A percentile compares a stretch with the other conserved stretches of the same genome.
phyloP scores from a whole-genome alignment of 2,113 vertebrate species.

The Bujurquina vittata region DNA sequence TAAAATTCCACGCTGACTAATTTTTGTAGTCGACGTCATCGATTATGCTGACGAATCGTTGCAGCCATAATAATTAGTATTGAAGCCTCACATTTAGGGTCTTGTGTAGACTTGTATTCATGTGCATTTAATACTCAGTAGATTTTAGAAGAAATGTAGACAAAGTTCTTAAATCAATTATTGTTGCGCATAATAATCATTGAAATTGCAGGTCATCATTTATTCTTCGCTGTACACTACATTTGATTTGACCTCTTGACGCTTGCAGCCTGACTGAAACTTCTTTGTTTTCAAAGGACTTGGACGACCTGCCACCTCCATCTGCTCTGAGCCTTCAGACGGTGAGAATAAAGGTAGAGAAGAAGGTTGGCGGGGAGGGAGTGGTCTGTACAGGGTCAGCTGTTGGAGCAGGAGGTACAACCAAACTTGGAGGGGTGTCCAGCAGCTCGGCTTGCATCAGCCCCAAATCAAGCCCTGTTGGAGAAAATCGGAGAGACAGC shows the following conservation, averaged over 20 bases:
- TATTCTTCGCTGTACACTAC: neutral
- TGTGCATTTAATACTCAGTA: neutral
- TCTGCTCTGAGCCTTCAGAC: slow-evolving; percentile 87
- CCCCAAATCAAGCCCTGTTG: slow-evolving; percentile 56
- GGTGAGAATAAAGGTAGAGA: slow-evolving; percentile 90
- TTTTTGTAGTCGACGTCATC: too few species aligned
- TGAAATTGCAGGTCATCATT: neutral
- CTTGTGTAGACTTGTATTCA: neutral
- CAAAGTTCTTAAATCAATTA: too few species aligned
- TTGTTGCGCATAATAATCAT: too few species aligned
- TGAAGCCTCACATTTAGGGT: neutral
- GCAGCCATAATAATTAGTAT: neutral
- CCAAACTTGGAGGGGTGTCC: slow-evolving; percentile 47
- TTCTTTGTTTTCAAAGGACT: slow-evolving; percentile 69
- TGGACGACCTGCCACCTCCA: slow-evolving; percentile 85
- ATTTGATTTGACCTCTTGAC: neutral
- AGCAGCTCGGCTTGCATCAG: slow-evolving; percentile 56
- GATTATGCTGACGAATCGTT: too few species aligned
- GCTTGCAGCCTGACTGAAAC: neutral
- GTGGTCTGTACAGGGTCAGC: slow-evolving; percentile 56
- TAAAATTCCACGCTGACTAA: too few species aligned
- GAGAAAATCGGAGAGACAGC: slow-evolving; percentile 54
- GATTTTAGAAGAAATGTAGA: too few species aligned
- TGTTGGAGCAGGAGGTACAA: slow-evolving; percentile 21
- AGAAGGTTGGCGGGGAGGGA: slow-evolving; percentile 75